Evolutionary conservation across 1,140 invertebrate genomes (phyloP), one percentile per base, ranked within the genome.

Genomic region (Formica selysi): DNA sequence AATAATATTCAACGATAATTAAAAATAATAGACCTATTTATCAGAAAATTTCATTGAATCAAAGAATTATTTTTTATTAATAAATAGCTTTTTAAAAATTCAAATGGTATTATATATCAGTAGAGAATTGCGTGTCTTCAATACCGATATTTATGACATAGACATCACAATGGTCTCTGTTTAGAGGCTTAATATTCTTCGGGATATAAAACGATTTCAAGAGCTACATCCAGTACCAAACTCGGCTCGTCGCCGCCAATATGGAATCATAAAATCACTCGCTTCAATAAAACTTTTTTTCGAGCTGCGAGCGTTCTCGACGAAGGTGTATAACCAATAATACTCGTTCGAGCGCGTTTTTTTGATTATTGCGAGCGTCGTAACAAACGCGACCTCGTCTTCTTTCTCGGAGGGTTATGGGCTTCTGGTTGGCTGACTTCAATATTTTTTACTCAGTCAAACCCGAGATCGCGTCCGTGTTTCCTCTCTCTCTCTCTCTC

Each of bases 381-480:
- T 73, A 80, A 87, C 62, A 90, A 81, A 62, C 10, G 57, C 32
- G 78, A 80, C 57, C 62, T 68, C 41, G 57, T 65, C 22, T 61
- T 13, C 32, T 64, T 62, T 74, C 59, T 79, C 73, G 41, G n/a
- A 64, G 86, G 76, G 81, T 91, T 90, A 91, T 79, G 67, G 89
- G 80, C 87, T 93, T 93, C 91, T 87, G 80, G 61, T 70, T 80
- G 86, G 90, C 62, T 92, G 85, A 92, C 78, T 90, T 92, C 92
- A 93, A 93, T 93, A 92, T 87, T 93, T 92, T 91, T 91, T 91
- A 81, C 73, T 76, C 61, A 88, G 79, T 81, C 86, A 90, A 87
- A 91, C 86, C 81, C 85, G 76, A 74, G 79, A 13, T 54, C 54
- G 36, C 51, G 65, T 54, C 54, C 62, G 22, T 29, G n/a, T 32